Base-by-base conservation (phyloP, 2,113 vertebrate genomes). In the Origma solitaria region DNA sequence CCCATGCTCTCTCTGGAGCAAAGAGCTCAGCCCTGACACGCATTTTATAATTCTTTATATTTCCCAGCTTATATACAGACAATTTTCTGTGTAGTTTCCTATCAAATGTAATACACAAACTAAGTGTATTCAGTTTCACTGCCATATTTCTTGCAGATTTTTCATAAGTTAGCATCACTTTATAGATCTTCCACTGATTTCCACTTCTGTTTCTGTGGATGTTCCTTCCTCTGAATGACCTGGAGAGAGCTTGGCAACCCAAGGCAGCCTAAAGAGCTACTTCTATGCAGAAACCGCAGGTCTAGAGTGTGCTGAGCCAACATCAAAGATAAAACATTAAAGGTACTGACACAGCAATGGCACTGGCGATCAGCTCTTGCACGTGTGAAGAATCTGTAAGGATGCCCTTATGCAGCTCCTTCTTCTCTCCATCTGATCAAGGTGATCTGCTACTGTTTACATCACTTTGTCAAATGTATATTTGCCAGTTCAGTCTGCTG, bases 311-410 rank as follows among this genome's bases (percentile, higher is more conserved):
- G 82, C 85, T 91, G 75, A 95, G 90, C 87, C 91, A 91, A 90
- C 81, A 87, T 90, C 84, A 95, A 94, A 95, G 94, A 79, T 90
- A 94, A 94, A 96, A 89, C 84, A 84, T 73, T 91, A 91, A 89
- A 95, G 88, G 65, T 78, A 92, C 90, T 88, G 92, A 90, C 95
- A 94, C 82, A 70, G 82, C 90, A 93, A 83, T 90, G 86, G 87
- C 84, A 82, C 70, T 65, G 70, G 84, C 5, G 13, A 82, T 89
- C 86, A 87, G 81, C 75, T 92, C 66, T 61, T 38, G 70, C 87
- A 72, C 50, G 35, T 91, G 84, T 61, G 33, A 89, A 54, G 88
- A 94, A 93, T 93, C 40, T 78, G n/a, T 90, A 85, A 94, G 30
- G 71, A 75, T 16, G 38, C 58, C 54, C 60, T 91, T 65, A 60